Base-by-base conservation (phyloP, 2,113 vertebrate species). In the Channa maculata region DNA sequence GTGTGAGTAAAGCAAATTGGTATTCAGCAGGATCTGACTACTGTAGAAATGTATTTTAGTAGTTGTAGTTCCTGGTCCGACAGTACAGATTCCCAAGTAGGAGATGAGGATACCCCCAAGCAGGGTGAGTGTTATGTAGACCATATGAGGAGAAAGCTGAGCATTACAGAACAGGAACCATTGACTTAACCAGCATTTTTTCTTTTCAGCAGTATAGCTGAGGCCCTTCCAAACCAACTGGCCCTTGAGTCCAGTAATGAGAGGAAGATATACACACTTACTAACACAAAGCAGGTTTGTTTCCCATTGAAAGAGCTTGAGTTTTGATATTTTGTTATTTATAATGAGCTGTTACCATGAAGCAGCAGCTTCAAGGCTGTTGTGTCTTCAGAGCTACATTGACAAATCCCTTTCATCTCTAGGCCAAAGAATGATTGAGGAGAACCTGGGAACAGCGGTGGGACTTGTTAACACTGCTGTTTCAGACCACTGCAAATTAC, bases 91-190 rank as follows among this genome's bases (percentile, higher is more conserved):
- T 52, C 66, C 3, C 43, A 38, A 55, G 67, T 6, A 34, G 37
- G 34, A 72, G 71, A 10, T 1, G 41, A 34, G 13, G 50, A 54
- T 55, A 38, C 44, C 57, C 38, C 33, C 65, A 76, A 54, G 33
- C 65, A 39, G 34, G 39, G 65, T 2, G 7, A 61, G n/a, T 62
- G 61, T 84, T 86, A 83, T 85, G 58, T 54, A 39, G 78, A 86
- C 72, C 82, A 87, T 73, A 87, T 81, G 84, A 86, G 61, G 39
- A 58, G 83, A 77, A 89, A 87, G 71, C 63, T 75, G 63, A 89
- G 76, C 61, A 5, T 71, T n/a, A 6, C 52, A 69, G 53, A 74
- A 54, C 53, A 58, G 60, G 69, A 74, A 49, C 66, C 77, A 85
- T 82, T 83, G 87, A 82, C 66, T 51, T 46, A 70, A 66, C 65